Base-by-base conservation (phyloP, 1,140 invertebrate species). In the Plectrocnemia conspersa region DNA sequence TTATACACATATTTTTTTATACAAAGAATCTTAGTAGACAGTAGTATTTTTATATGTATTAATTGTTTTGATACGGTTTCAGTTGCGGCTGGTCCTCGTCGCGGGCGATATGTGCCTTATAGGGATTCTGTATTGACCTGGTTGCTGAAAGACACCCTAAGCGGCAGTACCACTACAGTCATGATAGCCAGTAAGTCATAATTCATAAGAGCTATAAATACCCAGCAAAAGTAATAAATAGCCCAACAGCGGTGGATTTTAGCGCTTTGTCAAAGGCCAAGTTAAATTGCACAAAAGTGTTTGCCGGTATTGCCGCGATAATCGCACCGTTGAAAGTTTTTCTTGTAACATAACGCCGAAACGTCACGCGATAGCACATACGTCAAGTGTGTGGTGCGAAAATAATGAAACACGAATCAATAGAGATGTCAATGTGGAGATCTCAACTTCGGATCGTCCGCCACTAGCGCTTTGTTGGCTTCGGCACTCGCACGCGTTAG, bases 121-220 rank as follows among this genome's bases (percentile, higher is more conserved):
- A 73, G 85, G 62, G 84, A 87, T 69, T 88, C 85, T 13, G 80
- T 83, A 4, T 74, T 88, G 5, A 88, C 85, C 13, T 87, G 84
- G 84, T 72, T 88, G 24, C 70, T 88, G 9, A 79, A 77, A 62
- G 77, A 79, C 50, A 78, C 76, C 22, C 71, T 80, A 25, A 74
- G 74, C 10, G 76, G 77, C n/a, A 73, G 73, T 33, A 77, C 74
- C 3, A 72, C 68, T 41, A 78, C 75, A 41, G 72, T 78, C 57
- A 74, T 80, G 67, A 76, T 80, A 52, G 77, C 78, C 29, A 80
- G 78, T 80, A 69, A 71, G 75, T 70, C 50, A 45, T 33, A 18
- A 22, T 33, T 7, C 10, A 16, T 32, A n/a, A 13, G 13, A 10
- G 6, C 7, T 19, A 35, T 32, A 48, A 40, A 10, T 13, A 10